These are phyloP conservation scores for Odiellus spinosus DNA, from an alignment of 2,888 invertebrate species.

Conservation along the genomic window DNA sequence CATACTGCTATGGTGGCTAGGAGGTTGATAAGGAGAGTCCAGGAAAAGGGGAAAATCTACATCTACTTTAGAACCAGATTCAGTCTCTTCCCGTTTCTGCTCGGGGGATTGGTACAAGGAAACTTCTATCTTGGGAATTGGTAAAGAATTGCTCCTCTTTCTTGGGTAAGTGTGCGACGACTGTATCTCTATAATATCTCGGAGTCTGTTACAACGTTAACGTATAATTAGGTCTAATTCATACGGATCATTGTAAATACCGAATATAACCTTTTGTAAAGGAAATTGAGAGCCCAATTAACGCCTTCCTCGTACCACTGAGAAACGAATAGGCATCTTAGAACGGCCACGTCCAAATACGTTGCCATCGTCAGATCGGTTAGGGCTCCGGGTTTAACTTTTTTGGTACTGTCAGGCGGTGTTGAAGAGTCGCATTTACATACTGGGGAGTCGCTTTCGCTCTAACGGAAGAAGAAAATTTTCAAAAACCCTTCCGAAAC, in stretches of 20 bases:
- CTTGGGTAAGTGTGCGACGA: conserved; percentile 60
- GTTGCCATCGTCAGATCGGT: conserved; percentile 49
- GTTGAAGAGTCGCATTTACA: too few relatives aligned
- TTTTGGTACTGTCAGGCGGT: too few relatives aligned
- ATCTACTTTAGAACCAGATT: conserved; percentile 13
- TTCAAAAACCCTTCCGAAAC: too few relatives aligned
- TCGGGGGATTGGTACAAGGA: conserved; percentile 34
- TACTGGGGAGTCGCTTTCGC: too few relatives aligned
- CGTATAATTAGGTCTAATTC: too few relatives aligned
- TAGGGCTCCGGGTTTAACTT: too few relatives aligned
- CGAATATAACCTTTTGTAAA: conserved; percentile 66
- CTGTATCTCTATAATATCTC: conserved; percentile 72
- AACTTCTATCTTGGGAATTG: conserved; percentile 81
- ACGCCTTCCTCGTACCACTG: conserved; percentile 98
- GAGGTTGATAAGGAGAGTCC: conserved; percentile 9
- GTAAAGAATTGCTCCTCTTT: conserved; percentile 77
- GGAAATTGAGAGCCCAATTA: conserved; percentile 86
- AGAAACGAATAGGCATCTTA: conserved; percentile 83
- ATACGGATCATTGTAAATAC: too few relatives aligned
- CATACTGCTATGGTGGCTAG: conserved; percentile 17
- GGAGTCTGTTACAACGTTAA: conserved; percentile 40
- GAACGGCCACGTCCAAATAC: conserved; percentile 87
- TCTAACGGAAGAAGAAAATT: too few relatives aligned
- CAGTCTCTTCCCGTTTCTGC: conserved; percentile 15
- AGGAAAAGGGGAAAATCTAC: too few relatives aligned